phyloP scores from a whole-genome alignment of 2,888 invertebrate species.

The Tromatobia lineatoria region DNA sequence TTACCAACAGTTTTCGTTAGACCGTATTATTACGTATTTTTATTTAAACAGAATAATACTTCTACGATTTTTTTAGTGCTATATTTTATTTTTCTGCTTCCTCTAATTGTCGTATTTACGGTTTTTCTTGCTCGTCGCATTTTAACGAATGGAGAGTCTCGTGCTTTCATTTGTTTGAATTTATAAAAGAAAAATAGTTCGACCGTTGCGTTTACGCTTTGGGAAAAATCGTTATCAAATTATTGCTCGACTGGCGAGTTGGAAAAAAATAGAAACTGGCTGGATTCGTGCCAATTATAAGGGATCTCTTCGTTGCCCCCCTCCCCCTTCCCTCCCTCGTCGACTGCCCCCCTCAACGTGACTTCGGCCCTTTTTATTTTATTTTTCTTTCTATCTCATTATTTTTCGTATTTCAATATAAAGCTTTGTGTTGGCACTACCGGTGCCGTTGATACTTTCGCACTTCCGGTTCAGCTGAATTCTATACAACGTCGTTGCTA shows the following conservation, averaged over 20 bases:
- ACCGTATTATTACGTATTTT: neutral
- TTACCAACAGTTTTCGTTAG: too few relatives aligned
- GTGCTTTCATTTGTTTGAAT: neutral
- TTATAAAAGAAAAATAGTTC: neutral
- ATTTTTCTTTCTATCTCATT: slow-evolving; percentile 21
- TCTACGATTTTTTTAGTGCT: neutral
- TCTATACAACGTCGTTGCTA: neutral
- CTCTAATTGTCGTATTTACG: neutral
- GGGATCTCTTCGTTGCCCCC: neutral
- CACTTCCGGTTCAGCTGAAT: neutral
- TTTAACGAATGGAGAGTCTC: neutral
- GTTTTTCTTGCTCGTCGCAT: neutral
- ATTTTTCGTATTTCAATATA: slow-evolving; percentile 20
- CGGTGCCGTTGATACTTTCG: neutral
- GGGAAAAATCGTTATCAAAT: slow-evolving; percentile 19
- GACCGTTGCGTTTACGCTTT: neutral
- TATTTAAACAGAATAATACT: neutral
- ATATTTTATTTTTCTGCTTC: neutral
- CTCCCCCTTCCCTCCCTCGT: neutral
- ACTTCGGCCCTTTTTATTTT: slow-evolving; percentile 3
- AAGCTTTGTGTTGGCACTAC: slow-evolving; percentile 7
- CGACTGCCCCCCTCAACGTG: neutral
- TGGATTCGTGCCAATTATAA: slow-evolving; percentile 32
- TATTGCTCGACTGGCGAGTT: slow-evolving; percentile 6
- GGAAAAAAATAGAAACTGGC: neutral